These are phyloP conservation scores for Drosophila paramelanica DNA, from an alignment of 2,888 invertebrate species.

Conservation along the genomic window DNA sequence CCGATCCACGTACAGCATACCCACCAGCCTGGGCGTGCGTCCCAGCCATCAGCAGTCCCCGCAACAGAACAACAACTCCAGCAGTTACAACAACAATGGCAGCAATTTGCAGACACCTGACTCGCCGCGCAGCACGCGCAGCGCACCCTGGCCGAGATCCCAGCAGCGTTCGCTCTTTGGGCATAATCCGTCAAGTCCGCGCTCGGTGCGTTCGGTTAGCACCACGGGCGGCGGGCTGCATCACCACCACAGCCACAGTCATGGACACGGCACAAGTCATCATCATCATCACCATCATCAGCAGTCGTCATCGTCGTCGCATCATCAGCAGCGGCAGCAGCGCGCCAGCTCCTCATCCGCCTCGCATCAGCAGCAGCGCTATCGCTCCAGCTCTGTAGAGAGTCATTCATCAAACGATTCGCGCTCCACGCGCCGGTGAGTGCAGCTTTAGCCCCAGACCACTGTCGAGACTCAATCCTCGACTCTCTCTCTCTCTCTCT, in stretches of 20 bases:
- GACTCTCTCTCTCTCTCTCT: too few relatives aligned
- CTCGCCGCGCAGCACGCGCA: slow-evolving; percentile 92
- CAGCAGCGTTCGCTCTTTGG: slow-evolving; percentile 91
- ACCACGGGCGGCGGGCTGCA: slow-evolving; percentile 82
- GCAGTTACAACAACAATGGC: slow-evolving; percentile 78
- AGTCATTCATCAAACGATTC: slow-evolving; percentile 96
- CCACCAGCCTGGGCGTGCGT: slow-evolving; percentile 85
- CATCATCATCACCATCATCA: slow-evolving; percentile 63
- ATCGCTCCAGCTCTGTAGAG: slow-evolving; percentile 93
- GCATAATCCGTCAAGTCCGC: slow-evolving; percentile 91
- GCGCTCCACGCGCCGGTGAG: slow-evolving; percentile 90
- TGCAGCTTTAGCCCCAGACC: slow-evolving; percentile 9
- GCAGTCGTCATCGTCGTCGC: slow-evolving; percentile 56
- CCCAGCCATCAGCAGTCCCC: slow-evolving; percentile 77
- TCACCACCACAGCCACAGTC: slow-evolving; percentile 80
- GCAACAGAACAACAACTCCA: slow-evolving; percentile 80
- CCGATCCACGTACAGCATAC: slow-evolving; percentile 86
- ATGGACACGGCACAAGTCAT: slow-evolving; percentile 74
- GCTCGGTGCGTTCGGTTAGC: slow-evolving; percentile 91
- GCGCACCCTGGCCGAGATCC: slow-evolving; percentile 92
- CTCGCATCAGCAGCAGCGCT: slow-evolving; percentile 85
- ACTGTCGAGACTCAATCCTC: background rate
- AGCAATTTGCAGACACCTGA: slow-evolving; percentile 86
- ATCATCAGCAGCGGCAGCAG: slow-evolving; percentile 75
- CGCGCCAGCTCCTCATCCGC: slow-evolving; percentile 85